Evolutionary conservation across 2,113 vertebrate species (phyloP), one percentile per base, ranked within the genome.

Genomic region (Mola mola): DNA sequence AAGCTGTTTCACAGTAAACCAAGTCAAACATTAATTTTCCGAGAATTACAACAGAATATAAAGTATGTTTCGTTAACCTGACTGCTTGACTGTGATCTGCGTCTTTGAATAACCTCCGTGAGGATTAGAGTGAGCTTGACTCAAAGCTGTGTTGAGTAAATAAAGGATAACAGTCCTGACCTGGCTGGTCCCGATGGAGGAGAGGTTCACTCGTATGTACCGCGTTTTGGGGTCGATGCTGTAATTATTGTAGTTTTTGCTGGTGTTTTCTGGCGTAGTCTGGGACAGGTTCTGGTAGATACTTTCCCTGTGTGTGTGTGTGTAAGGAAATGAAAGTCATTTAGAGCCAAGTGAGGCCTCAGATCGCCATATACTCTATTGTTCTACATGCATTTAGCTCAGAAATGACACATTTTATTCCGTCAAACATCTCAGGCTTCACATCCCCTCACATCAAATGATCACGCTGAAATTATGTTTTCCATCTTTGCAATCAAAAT

Each of bases 231-330:
- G 96, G 78, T 98, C 83, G 3, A 98, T 93, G 89, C 93, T 95
- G 75, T 95, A 98, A 47, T 81, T 85, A 2, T 53, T 81, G 43
- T 94, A 67, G 20, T 94, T 96, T 81, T 96, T 97, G 66, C 92
- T 92, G 87, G 93, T 96, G 90, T 98, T 98, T 55, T 95, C 95
- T 0, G 96, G 94, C 0, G 95, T 95, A 0, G 96, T 98, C 84
- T 98, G 96, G 0, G 96, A 98, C 36, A 98, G 90, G 40, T 82
- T 86, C 91, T 97, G 95, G 84, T 98, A 98, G 52, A 96, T 57
- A 31, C 96, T 97, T 48, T 98, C 96, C 58, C 96, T 98, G 88
- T 19, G 8, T 3, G 16, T 15, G 44, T 44, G 6, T 2, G 8
- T n/a, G n/a, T n/a, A 49, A 43, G 1, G 47, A 50, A 42, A n/a